Evolutionary conservation across 2,888 invertebrate genomes (phyloP).

Genomic region (Cephonodes hylas): DNA sequence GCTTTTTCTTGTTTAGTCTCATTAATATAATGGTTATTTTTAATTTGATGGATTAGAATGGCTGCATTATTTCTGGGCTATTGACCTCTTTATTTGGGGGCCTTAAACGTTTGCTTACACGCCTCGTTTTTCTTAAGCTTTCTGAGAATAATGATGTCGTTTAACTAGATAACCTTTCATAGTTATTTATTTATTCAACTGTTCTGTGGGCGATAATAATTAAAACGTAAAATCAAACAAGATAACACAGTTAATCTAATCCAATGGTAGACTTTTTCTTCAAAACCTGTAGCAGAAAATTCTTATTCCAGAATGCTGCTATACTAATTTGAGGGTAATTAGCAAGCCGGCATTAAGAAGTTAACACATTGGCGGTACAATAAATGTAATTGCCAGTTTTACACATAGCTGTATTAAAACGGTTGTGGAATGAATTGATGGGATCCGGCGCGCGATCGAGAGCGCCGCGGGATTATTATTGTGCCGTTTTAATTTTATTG

Average conservation of each 20-base stretch:
- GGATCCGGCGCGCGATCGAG: neutral
- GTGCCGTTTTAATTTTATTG: constrained; percentile 3
- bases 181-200: no score
- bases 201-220: no score
- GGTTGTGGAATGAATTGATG: constrained; percentile 1
- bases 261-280: no score
- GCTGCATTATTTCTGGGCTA: constrained; percentile 5
- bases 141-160: no score
- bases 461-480: neutral
- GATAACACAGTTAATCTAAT: no score
- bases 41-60: constrained; percentile 13
- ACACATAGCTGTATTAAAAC: constrained; percentile 2
- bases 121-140: neutral
- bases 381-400: neutral
- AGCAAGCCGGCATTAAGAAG: neutral
- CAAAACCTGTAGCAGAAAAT: no score
- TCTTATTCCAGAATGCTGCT: no score
- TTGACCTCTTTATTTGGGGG: neutral
- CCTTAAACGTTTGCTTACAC: neutral
- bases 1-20: constrained; percentile 14
- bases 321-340: neutral
- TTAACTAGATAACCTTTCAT: no score
- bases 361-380: neutral
- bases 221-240: no score
- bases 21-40: constrained; percentile 14